These are phyloP conservation scores for Acanthosoma haemorrhoidale DNA, from an alignment of 2,888 invertebrate genomes.

Conservation along the genomic window DNA sequence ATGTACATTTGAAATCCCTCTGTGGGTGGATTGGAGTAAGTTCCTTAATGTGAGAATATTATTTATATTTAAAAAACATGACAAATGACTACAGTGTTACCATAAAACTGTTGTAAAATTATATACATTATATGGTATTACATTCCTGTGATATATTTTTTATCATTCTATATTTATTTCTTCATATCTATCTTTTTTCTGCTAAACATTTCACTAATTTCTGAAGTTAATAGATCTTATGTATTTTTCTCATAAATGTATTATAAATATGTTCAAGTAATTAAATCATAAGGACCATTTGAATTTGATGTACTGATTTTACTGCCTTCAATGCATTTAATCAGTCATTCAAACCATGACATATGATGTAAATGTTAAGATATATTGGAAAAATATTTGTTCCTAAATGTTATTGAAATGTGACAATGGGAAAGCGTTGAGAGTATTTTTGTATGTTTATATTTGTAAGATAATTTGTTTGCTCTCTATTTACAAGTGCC, in stretches of 20 bases:
- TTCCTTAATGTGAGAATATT: constrained; percentile 18
- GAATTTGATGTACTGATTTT: not conserved
- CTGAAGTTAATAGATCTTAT: not conserved
- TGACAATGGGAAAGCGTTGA: not conserved
- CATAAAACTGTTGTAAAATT: constrained; percentile 19
- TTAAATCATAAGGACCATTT: not conserved
- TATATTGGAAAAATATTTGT: constrained; percentile 6
- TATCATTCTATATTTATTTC: not conserved
- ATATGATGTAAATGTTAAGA: not conserved
- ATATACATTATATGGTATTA: constrained; percentile 15
- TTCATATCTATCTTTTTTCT: not conserved
- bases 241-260: not conserved
- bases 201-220: not conserved
- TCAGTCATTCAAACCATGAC: not conserved
- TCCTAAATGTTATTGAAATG: not conserved
- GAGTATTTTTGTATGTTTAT: constrained; percentile 10
- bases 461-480: not conserved
- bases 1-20: constrained; percentile 15
- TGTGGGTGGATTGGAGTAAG: constrained; percentile 19
- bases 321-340: not conserved
- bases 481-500: constrained; percentile 21
- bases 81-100: constrained; percentile 27
- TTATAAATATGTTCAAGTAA: not conserved
- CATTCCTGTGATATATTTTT: constrained; percentile 26
- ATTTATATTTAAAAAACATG: constrained; percentile 9